phyloP scores from a whole-genome alignment of 2,888 invertebrate species.

The Acleris laterana region DNA sequence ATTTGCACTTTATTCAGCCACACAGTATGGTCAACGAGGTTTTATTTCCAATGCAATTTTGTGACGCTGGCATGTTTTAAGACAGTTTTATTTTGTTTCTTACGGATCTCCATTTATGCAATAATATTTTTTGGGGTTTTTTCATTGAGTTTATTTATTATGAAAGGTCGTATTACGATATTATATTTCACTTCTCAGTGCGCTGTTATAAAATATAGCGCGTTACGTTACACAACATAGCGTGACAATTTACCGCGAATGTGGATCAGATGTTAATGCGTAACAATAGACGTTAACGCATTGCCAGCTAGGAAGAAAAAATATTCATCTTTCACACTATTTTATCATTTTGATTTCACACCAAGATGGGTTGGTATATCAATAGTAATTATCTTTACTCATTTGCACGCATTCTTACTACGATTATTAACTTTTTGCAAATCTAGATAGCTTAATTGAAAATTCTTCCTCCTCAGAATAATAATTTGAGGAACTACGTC shows the following conservation, averaged over 20 bases:
- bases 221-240: constrained; percentile 34
- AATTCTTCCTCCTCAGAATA: neutral
- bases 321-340: constrained; percentile 48
- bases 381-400: constrained; percentile 24
- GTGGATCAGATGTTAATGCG: constrained; percentile 48
- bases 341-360: constrained; percentile 31
- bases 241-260: constrained; percentile 51
- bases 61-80: too few relatives aligned
- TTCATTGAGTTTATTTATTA: neutral
- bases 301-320: constrained; percentile 47
- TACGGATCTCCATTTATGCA: too few relatives aligned
- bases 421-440: constrained; percentile 1
- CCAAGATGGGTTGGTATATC: constrained; percentile 27
- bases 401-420: neutral
- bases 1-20: neutral
- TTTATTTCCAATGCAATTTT: neutral
- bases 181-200: constrained; percentile 23
- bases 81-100: too few relatives aligned
- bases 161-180: constrained; percentile 4
- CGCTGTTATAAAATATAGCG: constrained; percentile 23
- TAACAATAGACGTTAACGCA: constrained; percentile 51
- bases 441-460: constrained; percentile 1
- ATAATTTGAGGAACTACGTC: neutral
- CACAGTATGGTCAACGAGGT: neutral
- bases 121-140: neutral